These are phyloP conservation scores for Pedetes capensis DNA, from an alignment of 2,113 vertebrate species.

Conservation along the genomic window DNA sequence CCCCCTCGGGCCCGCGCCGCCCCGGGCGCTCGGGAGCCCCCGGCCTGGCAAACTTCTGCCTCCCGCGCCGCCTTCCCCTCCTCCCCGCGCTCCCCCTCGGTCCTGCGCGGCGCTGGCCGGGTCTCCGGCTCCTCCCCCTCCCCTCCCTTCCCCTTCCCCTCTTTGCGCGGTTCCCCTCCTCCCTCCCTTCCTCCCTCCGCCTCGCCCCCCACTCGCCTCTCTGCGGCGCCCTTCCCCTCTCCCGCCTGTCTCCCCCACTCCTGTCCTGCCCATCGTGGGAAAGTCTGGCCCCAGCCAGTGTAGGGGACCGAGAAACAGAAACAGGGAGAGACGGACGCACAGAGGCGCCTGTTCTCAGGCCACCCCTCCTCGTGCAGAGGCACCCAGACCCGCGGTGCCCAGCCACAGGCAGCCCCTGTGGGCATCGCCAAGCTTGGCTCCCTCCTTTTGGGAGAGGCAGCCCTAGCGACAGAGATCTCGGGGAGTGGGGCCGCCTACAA, in stretches of 20 bases:
- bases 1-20: background rate
- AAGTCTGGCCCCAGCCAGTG: background rate
- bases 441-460: background rate
- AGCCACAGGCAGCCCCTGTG: constrained; percentile 30
- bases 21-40: background rate
- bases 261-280: background rate
- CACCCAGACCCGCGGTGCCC: background rate
- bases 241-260: background rate
- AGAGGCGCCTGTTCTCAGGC: too few species aligned
- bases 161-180: background rate
- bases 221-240: background rate
- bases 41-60: constrained; percentile 27
- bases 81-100: too few species aligned
- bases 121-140: background rate
- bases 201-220: background rate
- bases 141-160: background rate
- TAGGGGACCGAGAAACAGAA: background rate
- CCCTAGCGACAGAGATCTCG: background rate
- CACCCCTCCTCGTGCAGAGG: background rate
- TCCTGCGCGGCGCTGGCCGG: background rate
- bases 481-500: background rate
- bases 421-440: background rate
- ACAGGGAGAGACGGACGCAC: background rate
- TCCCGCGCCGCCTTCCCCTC: background rate
- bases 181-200: background rate